A percentile compares a stretch with the other conserved stretches of the same genome.
phyloP scores from a whole-genome alignment of 2,797 vertebrate species.

The Phataginus tricuspis region DNA sequence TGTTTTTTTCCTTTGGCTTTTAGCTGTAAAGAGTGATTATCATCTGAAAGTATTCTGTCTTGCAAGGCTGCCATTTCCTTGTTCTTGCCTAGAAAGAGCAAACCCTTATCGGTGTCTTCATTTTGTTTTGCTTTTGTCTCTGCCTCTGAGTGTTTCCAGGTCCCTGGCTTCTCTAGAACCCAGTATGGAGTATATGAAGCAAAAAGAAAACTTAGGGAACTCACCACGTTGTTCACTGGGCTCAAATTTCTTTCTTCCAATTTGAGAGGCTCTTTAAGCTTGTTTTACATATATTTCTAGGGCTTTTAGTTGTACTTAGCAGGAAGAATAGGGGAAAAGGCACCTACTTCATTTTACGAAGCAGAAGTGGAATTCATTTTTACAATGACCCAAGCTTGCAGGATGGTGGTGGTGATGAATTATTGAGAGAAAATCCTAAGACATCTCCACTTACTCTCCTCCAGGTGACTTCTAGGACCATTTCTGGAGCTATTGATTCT shows the following conservation, averaged over 20 bases:
- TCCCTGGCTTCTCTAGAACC: neutral
- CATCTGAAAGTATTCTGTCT: neutral
- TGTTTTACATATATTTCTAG: neutral
- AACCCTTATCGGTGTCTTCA: neutral
- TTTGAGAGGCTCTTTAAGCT: neutral
- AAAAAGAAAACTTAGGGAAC: neutral
- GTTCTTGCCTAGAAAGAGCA: neutral
- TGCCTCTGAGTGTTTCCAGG: neutral
- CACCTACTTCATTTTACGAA: neutral
- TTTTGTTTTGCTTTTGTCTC: neutral
- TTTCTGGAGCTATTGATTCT: neutral
- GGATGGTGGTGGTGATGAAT: neutral
- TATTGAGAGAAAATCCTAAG: neutral
- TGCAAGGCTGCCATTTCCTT: neutral
- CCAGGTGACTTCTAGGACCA: neutral
- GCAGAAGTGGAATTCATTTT: conserved; percentile 2
- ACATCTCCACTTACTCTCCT: neutral
- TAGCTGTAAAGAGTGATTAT: neutral
- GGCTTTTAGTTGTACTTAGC: neutral
- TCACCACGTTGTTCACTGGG: neutral
- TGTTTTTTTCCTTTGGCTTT: neutral
- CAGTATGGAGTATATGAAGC: neutral
- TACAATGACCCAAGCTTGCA: neutral
- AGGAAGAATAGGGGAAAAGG: neutral
- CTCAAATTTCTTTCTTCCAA: neutral